Evolutionary conservation across 2,888 invertebrate species (phyloP).

Genomic region (Thelaira solivaga): DNA sequence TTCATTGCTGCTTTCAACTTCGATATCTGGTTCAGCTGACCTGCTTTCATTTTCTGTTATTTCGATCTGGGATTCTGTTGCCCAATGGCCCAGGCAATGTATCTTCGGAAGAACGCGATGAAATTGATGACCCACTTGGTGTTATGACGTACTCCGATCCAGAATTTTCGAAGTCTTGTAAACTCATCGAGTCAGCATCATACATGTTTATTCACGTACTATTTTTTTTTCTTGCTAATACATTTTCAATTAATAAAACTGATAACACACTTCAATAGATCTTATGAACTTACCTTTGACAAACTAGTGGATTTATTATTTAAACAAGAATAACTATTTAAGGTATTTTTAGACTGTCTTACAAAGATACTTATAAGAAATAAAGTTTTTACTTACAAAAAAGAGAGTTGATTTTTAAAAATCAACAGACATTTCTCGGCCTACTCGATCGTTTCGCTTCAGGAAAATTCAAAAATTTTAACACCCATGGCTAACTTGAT

Average conservation of each 20-base stretch:
- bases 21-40: constrained; percentile 26
- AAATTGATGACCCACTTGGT: background rate
- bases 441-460: no score
- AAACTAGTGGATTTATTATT: no score
- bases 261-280: background rate
- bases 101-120: background rate
- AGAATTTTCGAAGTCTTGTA: background rate
- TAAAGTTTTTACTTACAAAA: no score
- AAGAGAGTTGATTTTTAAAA: background rate
- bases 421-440: no score
- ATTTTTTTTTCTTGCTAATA: background rate
- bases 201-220: background rate
- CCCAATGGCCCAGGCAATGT: background rate
- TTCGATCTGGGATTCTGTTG: background rate
- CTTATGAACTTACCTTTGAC: background rate
- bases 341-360: no score
- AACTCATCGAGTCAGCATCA: background rate
- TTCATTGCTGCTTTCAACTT: constrained; percentile 22
- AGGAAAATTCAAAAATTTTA: no score
- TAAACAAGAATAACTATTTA: no score
- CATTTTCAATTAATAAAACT: background rate
- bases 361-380: no score
- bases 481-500: no score
- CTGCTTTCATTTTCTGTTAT: constrained; percentile 5
- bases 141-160: background rate